phyloP scores from a whole-genome alignment of 2,113 vertebrate species.

The Gavia stellata region DNA sequence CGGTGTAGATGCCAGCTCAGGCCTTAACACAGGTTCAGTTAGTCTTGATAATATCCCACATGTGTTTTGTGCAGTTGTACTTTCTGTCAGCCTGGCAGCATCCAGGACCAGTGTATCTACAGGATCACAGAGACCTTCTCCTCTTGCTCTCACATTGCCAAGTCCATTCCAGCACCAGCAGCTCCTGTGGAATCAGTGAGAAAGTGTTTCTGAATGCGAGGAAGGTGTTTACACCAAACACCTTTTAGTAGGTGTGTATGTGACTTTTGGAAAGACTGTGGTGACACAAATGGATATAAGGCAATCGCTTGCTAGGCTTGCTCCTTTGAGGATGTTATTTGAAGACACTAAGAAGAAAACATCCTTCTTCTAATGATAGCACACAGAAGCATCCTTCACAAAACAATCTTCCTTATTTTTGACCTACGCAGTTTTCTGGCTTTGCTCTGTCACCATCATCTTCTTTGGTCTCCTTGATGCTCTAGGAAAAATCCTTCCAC shows the following conservation, averaged over 20 bases:
- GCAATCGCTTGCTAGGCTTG: not conserved
- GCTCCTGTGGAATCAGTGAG: not conserved
- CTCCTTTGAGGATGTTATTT: not conserved
- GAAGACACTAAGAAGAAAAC: not conserved
- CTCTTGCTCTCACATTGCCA: not conserved
- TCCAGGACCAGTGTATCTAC: not conserved
- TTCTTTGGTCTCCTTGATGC: not conserved
- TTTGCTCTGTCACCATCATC: not conserved
- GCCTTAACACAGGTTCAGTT: not conserved
- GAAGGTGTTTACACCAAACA: not conserved
- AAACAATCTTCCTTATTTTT: not conserved
- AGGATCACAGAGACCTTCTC: not conserved
- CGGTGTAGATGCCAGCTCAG: not conserved
- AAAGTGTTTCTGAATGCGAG: not conserved
- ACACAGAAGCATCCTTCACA: not conserved
- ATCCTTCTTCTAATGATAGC: fast-evolving
- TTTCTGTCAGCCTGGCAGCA: not conserved
- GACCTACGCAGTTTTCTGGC: not conserved
- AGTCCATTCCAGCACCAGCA: not conserved
- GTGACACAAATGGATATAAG: not conserved
- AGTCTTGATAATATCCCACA: not conserved
- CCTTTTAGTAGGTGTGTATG: not conserved
- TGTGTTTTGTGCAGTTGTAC: not conserved
- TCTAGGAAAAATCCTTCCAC: not conserved
- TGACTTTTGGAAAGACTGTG: not conserved